phyloP scores from a whole-genome alignment of 2,113 vertebrate genomes.

The Oxyura jamaicensis region DNA sequence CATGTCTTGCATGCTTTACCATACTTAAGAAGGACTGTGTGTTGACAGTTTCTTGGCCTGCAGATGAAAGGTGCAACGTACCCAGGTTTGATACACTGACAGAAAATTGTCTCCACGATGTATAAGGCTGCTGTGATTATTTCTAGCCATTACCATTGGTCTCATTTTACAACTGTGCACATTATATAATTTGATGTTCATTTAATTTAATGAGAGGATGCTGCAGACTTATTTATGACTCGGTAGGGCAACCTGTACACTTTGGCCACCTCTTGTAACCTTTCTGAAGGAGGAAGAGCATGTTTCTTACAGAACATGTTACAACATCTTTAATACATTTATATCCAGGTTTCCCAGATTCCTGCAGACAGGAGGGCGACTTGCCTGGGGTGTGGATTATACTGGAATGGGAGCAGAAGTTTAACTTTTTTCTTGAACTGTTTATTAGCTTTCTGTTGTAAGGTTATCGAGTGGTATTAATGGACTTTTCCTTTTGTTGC shows the following conservation, averaged over 20 bases:
- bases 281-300: background rate
- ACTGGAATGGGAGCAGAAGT: background rate
- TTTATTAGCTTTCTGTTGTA: background rate
- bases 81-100: conserved; percentile 1
- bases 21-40: background rate
- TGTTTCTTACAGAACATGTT: conserved; percentile 8
- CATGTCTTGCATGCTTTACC: background rate
- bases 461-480: conserved; percentile 7
- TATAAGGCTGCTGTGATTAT: background rate
- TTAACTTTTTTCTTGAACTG: background rate
- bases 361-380: fast-evolving
- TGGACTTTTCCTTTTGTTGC: conserved; percentile 33
- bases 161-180: conserved; percentile 36
- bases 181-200: conserved; percentile 61
- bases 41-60: conserved; percentile 57
- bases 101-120: background rate
- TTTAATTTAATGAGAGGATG: conserved; percentile 64
- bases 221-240: conserved; percentile 52
- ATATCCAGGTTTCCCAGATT: background rate
- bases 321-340: background rate
- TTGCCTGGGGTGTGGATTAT: background rate
- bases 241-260: background rate
- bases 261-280: conserved; percentile 12
- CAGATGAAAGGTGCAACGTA: background rate
- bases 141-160: conserved; percentile 34